Base-by-base conservation (phyloP, 2,113 vertebrate species). In the Climacteris rufus region DNA sequence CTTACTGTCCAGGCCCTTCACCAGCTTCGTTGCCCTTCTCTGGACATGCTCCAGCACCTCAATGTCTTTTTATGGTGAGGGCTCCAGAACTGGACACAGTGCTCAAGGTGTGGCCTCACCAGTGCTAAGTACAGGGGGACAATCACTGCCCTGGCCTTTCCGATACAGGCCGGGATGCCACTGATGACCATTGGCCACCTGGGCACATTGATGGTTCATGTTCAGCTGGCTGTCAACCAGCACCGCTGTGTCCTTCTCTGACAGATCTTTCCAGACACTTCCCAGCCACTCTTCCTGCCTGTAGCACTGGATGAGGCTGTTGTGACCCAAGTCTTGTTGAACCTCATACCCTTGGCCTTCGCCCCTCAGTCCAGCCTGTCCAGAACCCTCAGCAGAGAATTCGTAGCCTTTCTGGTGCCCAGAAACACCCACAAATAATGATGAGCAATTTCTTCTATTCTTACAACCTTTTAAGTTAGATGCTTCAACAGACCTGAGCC, bases 351-450 rank as follows among this genome's bases (percentile, higher is more conserved):
- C 3, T 68, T 74, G 59, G 25, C 44, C 27, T n/a, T 24, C 21
- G 11, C 40, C 47, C 47, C 35, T 54, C 30, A 27, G 54, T 61
- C 21, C 63, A 54, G 21, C 30, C 45, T 68, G n/a, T 31, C 54
- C 40, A 56, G 63, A 61, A 6, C 40, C 14, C 49, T 56, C 40
- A 27, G 22, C 19, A 33, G 70, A 69, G 70, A 35, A 8, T 35
- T 54, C 0, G 0, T 83, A 49, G n/a, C 22, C 15, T 61, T 57
- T 59, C 66, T 59, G 45, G 19, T 65, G 53, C 40, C 30, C 24
- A 85, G 59, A 53, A 80, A 60, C 70, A 37, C 53, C 66, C 57
- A 15, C 2, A 2, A 13, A 66, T 22, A 66, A 17, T 31, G 27
- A 49, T 78, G 23, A 60, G 17, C 11, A 76, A 9, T 89, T 94